These are phyloP conservation scores for Lichenostomus cassidix DNA, from an alignment of 2,113 vertebrate species.

Conservation along the genomic window DNA sequence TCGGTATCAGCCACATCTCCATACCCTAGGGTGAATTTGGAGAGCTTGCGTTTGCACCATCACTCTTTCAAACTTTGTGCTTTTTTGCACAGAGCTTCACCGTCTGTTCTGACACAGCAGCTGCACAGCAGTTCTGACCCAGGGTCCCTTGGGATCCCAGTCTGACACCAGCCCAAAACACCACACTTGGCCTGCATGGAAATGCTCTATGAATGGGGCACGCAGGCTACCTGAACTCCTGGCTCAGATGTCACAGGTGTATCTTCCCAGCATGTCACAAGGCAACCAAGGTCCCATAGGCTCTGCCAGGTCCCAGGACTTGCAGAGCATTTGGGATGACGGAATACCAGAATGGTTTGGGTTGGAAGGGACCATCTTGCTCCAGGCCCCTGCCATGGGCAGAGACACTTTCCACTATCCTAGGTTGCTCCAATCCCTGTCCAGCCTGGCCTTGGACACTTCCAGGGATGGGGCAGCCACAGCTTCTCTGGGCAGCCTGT, in stretches of 20 bases:
- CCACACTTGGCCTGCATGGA: neutral
- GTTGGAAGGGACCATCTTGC: neutral
- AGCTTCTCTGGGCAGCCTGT: neutral
- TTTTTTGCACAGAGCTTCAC: neutral
- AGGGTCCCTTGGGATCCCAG: neutral
- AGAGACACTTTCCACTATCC: neutral
- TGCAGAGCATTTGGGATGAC: neutral
- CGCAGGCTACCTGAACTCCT: neutral
- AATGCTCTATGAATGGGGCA: neutral
- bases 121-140: neutral
- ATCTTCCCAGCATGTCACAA: neutral
- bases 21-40: neutral
- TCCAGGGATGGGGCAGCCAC: neutral
- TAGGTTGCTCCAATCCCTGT: accelerated
- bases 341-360: neutral
- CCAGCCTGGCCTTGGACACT: neutral
- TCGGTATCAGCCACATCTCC: accelerated
- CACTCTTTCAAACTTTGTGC: neutral
- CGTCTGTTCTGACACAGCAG: too few species aligned
- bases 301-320: neutral
- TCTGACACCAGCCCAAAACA: neutral
- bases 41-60: neutral
- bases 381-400: neutral
- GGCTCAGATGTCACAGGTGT: neutral
- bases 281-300: neutral